phyloP scores from a whole-genome alignment of 1,140 invertebrate genomes.

The Adelges cooleyi region DNA sequence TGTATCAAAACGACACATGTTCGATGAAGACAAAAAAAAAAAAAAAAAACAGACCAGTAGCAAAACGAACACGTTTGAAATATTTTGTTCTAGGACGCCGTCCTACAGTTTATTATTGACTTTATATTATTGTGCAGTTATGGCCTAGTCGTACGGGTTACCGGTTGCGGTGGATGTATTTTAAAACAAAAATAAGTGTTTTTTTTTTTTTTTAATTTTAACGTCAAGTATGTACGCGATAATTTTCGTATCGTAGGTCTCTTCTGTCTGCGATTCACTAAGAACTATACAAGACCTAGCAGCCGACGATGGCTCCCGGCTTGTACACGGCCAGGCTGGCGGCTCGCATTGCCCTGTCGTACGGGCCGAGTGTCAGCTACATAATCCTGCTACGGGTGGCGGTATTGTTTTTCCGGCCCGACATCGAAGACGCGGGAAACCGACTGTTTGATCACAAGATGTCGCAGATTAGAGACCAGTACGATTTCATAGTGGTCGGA shows the following conservation, averaged over 20 bases:
- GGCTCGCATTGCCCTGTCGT: slow-evolving; percentile 48
- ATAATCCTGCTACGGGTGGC: slow-evolving; percentile 47
- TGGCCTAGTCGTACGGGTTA: too few relatives aligned
- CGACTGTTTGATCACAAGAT: slow-evolving; percentile 43
- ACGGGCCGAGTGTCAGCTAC: slow-evolving; percentile 48
- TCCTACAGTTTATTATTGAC: neutral
- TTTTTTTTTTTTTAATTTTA: too few relatives aligned
- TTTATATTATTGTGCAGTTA: neutral
- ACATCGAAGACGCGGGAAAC: slow-evolving; percentile 51
- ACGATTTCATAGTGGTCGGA: slow-evolving; percentile 69
- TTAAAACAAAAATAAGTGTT: too few relatives aligned
- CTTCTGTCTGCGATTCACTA: too few relatives aligned
- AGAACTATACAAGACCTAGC: too few relatives aligned
- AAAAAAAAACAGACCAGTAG: neutral
- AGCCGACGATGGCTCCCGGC: neutral
- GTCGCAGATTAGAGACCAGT: slow-evolving; percentile 43
- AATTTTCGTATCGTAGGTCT: too few relatives aligned
- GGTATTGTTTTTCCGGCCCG: slow-evolving; percentile 48
- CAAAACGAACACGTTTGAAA: neutral
- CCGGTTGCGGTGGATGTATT: too few relatives aligned
- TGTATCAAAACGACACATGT: neutral
- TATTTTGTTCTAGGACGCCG: neutral
- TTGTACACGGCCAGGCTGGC: slow-evolving; percentile 28
- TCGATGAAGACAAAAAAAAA: too few relatives aligned
- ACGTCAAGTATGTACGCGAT: too few relatives aligned